phyloP scores from a whole-genome alignment of 2,888 invertebrate species.

The Coecobrya sp. region DNA sequence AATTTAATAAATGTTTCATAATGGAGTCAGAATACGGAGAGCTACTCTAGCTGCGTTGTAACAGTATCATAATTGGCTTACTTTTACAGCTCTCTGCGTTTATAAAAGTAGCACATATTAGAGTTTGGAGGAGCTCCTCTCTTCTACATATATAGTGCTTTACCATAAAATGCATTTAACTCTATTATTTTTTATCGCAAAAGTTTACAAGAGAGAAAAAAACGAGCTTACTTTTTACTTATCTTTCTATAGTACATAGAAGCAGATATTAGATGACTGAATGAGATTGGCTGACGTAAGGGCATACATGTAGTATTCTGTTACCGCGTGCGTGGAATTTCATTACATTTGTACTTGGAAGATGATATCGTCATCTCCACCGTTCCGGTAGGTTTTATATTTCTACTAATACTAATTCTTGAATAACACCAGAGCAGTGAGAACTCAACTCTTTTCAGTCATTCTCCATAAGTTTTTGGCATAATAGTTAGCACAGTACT shows the following conservation, averaged over 20 bases:
- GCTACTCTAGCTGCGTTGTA: not conserved
- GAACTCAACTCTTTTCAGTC: not conserved
- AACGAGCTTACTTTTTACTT: constrained; percentile 8
- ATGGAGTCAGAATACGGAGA: not conserved
- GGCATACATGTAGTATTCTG: not conserved
- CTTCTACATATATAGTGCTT: not conserved
- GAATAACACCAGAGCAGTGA: not conserved
- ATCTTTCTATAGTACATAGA: constrained; percentile 13
- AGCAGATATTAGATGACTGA: not conserved
- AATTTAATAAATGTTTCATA: not conserved
- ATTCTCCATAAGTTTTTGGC: not conserved
- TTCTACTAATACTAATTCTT: constrained; percentile 13
- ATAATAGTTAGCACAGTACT: not conserved
- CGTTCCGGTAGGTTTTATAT: constrained; percentile 2
- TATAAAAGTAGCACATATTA: not conserved
- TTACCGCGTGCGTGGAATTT: constrained; percentile 14
- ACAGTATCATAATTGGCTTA: not conserved
- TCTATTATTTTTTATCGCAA: constrained; percentile 32
- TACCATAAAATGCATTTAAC: not conserved
- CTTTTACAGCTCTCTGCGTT: not conserved
- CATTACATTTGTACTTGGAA: constrained; percentile 1
- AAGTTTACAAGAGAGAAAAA: constrained; percentile 47
- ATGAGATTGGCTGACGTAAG: constrained; percentile 6
- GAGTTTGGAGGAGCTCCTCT: not conserved
- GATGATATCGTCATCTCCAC: not conserved